Conservation (phyloP, 2,888 invertebrate species). For the Eristalis tenax region DNA sequence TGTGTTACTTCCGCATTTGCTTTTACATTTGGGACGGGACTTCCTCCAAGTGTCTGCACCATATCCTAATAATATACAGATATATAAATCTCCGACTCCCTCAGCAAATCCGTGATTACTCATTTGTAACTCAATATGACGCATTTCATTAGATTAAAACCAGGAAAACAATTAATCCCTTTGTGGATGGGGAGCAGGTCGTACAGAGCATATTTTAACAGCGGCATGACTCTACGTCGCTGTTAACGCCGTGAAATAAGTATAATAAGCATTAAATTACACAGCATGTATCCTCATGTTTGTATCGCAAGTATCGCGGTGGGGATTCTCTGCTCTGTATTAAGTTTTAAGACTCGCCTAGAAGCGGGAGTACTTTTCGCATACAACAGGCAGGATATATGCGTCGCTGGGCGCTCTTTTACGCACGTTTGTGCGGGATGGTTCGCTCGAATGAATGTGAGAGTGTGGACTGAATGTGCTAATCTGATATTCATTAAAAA, state of each 20-base stretch:
- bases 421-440: constrained; percentile 21
- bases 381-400: constrained; percentile 1
- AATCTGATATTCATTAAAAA: constrained; percentile 47
- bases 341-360: constrained; percentile 33
- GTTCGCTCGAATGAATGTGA: constrained; percentile 4
- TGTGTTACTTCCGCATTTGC: not conserved
- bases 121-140: constrained; percentile 60
- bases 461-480: constrained; percentile 24
- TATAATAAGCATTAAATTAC: constrained; percentile 44
- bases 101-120: constrained; percentile 45
- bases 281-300: constrained; percentile 24
- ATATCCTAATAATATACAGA: not conserved
- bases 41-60: constrained; percentile 4
- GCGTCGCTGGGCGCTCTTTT: constrained; percentile 27
- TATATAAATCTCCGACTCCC: constrained; percentile 32
- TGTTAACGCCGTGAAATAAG: constrained; percentile 37
- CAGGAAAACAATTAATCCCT: constrained; percentile 45
- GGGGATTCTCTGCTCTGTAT: constrained; percentile 31
- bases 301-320: constrained; percentile 1
- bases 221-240: not conserved
- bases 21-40: not conserved
- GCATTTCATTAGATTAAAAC: constrained; percentile 54
- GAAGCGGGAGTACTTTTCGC: not conserved
- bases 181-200: not conserved
- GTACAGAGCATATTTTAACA: constrained; percentile 2